These are phyloP conservation scores for Romanogobio albipinnatus DNA, from an alignment of 2,113 vertebrate species.

Conservation along the genomic window DNA sequence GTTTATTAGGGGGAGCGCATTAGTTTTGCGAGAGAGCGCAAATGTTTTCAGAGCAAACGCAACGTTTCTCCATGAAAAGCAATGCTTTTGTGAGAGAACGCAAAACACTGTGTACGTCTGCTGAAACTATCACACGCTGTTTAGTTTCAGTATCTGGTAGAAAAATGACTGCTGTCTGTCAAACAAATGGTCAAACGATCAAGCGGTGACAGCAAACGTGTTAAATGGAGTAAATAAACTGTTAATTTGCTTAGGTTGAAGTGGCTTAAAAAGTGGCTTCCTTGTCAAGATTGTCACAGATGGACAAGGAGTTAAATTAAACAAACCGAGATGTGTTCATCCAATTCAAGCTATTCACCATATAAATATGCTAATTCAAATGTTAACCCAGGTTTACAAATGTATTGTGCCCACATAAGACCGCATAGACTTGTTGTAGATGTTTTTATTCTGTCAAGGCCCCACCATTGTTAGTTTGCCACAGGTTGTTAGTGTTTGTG, in stretches of 20 bases:
- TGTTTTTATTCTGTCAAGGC: slow-evolving; percentile 11
- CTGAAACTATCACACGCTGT: background rate
- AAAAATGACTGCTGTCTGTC: background rate
- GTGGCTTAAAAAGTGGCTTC: background rate
- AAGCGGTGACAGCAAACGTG: background rate
- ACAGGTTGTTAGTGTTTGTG: slow-evolving; percentile 14
- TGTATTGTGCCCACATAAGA: background rate
- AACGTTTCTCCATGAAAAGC: background rate
- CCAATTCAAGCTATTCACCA: background rate
- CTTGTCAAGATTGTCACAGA: background rate
- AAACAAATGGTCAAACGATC: background rate
- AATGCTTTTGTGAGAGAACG: background rate
- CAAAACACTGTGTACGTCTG: background rate
- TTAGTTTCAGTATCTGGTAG: background rate
- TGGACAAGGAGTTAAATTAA: background rate
- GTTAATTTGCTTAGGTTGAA: background rate
- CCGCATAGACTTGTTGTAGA: background rate
- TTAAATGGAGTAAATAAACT: background rate
- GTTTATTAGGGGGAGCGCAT: too few relatives aligned
- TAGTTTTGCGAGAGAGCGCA: background rate
- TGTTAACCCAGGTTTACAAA: slow-evolving; percentile 10
- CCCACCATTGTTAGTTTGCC: background rate
- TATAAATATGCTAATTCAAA: slow-evolving; percentile 3
- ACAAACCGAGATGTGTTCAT: background rate
- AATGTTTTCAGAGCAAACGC: background rate